Percentiles rank a stretch among this genome's conserved stretches.
These are phyloP conservation scores for Anthonomus grandis DNA, from an alignment of 1,140 invertebrate genomes.

Conservation along the genomic window DNA sequence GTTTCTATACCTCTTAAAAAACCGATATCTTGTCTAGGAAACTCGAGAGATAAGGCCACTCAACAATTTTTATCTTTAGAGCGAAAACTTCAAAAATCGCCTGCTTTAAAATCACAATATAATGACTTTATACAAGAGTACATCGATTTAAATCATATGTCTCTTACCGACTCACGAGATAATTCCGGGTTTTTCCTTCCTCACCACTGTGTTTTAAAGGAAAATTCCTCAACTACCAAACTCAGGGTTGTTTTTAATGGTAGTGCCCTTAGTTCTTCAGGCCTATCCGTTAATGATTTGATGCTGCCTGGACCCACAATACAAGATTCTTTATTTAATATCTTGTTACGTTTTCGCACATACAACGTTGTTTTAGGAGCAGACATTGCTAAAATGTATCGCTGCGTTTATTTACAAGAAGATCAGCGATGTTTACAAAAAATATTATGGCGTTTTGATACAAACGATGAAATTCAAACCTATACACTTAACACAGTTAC, in stretches of 20 bases:
- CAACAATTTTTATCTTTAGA: conserved; percentile 39
- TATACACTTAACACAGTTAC: no score
- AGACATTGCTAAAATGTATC: conserved; percentile 49
- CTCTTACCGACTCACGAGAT: conserved; percentile 1
- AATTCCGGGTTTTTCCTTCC: conserved; percentile 41
- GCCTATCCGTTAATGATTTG: conserved; percentile 37
- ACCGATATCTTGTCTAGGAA: conserved; percentile 29
- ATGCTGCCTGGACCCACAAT: conserved; percentile 37
- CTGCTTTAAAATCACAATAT: conserved; percentile 32
- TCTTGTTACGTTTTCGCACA: conserved; percentile 48
- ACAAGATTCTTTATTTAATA: conserved; percentile 44
- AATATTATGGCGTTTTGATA: no score
- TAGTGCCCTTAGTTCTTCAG: no score
- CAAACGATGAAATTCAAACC: no score
- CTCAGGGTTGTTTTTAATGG: conserved; percentile 44
- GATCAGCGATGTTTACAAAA: no score
- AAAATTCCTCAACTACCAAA: conserved; percentile 29
- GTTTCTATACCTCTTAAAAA: conserved; percentile 42
- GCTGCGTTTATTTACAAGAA: no score
- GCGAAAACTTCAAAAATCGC: conserved; percentile 34
- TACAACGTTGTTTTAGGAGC: conserved; percentile 43
- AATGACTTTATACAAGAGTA: conserved; percentile 46
- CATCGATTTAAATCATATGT: conserved; percentile 4
- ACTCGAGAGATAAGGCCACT: conserved; percentile 39
- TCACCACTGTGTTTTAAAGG: conserved; percentile 40